phyloP scores from a whole-genome alignment of 2,888 invertebrate genomes.

The Hirtodrosophila duncani region DNA sequence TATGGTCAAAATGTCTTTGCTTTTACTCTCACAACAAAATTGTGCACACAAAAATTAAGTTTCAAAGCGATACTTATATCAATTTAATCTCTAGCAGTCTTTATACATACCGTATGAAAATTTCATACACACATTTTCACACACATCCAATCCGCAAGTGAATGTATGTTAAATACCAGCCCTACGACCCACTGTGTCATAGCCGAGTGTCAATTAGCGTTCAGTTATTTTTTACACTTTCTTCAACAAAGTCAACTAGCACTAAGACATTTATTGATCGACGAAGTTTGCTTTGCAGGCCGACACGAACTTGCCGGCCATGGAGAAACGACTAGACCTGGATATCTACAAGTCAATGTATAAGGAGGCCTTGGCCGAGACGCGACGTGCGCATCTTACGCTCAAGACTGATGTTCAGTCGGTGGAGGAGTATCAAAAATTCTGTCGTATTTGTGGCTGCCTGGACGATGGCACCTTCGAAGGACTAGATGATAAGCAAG shows the following conservation, averaged over 20 bases:
- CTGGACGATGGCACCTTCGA: constrained; percentile 23
- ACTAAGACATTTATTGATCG: constrained; percentile 1
- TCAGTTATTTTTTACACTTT: constrained; percentile 20
- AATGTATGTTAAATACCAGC: too few species aligned
- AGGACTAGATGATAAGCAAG: constrained; percentile 14
- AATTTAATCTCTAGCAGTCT: too few species aligned
- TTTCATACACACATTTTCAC: too few species aligned
- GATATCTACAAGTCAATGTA: constrained; percentile 16
- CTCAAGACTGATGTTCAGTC: neutral
- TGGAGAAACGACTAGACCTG: too few species aligned
- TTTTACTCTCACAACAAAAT: too few species aligned
- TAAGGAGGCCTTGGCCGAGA: neutral
- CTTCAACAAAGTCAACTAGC: too few species aligned
- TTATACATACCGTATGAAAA: too few species aligned
- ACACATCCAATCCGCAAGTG: too few species aligned
- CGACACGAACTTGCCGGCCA: too few species aligned
- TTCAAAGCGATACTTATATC: too few species aligned
- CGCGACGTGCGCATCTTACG: neutral
- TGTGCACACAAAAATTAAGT: too few species aligned
- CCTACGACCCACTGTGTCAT: constrained; percentile 17
- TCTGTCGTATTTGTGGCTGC: constrained; percentile 27
- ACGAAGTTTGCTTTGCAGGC: neutral
- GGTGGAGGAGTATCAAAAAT: constrained; percentile 1
- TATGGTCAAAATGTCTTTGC: too few species aligned
- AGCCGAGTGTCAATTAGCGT: constrained; percentile 55